Evolutionary conservation across 1,140 invertebrate genomes (phyloP), one percentile per base, ranked within the genome.

Genomic region (Pseudomyrmex dendroicus): DNA sequence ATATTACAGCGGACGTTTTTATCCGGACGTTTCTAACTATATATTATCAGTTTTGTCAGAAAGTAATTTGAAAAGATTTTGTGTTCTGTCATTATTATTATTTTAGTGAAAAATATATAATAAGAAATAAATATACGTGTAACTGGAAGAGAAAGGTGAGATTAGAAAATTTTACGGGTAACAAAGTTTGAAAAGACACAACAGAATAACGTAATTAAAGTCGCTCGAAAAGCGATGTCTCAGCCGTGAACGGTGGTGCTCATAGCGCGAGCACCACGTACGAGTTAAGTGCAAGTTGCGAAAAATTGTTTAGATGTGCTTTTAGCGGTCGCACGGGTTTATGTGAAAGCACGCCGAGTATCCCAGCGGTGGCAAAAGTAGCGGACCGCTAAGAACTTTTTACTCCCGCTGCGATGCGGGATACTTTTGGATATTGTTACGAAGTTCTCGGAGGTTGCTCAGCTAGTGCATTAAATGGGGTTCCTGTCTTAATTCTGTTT

Each of bases 261-360:
- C 13, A 10, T 15, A 54, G 13, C 56, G 46, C 46, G 15, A 25
- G 5, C 35, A 35, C 2, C 10, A 63, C 10, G 10, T 22, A 2
- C 20, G 8, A 22, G 62, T 46, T 57, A 20, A 35, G 59, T 48
- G 5, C 57, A 70, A 70, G 35, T 78, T 68, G 15, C 35, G 2
- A 70, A 68, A 57, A 64, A 78, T 78, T 78, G 64, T 57, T 78
- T 46, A 20, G 13, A 25, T 48, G 13, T 67, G 48, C 35, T 25
- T 77, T 44, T 48, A 50, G 35, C 20, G 35, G 50, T 68, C 57
- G 17, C 35, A 10, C 22, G 7, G 20, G 63, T 22, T 44, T n/a
- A 68, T 7, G 63, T 10, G 35, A 46, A 17, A 46, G 17, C 25
- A 56, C 35, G 2, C 13, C 9, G 52, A 70, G 44, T 68, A 70